Evolutionary conservation across 2,797 vertebrate genomes (phyloP), one percentile per base, ranked within the genome.

Genomic region (Gobio occitaniae): DNA sequence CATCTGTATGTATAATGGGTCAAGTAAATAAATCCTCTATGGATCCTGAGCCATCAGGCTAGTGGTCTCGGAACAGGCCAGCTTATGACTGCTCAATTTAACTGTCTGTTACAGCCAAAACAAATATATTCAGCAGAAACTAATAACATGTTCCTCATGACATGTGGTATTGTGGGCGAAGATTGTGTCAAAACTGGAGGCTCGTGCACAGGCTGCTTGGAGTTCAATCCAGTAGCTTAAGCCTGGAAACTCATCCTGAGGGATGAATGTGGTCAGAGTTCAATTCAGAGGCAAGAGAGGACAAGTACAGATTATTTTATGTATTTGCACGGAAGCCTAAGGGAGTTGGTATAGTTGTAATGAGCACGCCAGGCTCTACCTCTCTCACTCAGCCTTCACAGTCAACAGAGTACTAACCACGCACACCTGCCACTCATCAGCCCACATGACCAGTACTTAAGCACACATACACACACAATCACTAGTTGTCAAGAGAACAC

Each of bases 121-220:
- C 50, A 84, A 78, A 84, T 78, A 84, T 47, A 84, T 84, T 78
- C 52, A 36, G 65, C 54, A 61, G 25, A 79, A 84, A 84, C 76
- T 19, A 72, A 84, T 79, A 79, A 70, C 41, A 50, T 48, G 19
- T 63, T 71, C 38, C 93, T 92, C 92, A 32, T 92, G 91, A 92
- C 90, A 89, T 90, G 85, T 89, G 93, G 92, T 89, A 91, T 52
- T 29, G 6, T 52, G 52, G 52, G 66, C 8, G 38, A 79, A 78
- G 38, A 61, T 61, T 78, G 16, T 61, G 36, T 78, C 10, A 70
- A 70, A 70, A 52, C 65, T 70, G 25, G 38, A 48, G n/a, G 82
- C 65, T 32, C 1, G 4, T 61, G 38, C 63, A 21, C n/a, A n/a
- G 47, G 41, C 54, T 36, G 25, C 17, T 74, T 38, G 8, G 16